Evolutionary conservation across 2,113 vertebrate species (phyloP).

Genomic region (Felis chaus): DNA sequence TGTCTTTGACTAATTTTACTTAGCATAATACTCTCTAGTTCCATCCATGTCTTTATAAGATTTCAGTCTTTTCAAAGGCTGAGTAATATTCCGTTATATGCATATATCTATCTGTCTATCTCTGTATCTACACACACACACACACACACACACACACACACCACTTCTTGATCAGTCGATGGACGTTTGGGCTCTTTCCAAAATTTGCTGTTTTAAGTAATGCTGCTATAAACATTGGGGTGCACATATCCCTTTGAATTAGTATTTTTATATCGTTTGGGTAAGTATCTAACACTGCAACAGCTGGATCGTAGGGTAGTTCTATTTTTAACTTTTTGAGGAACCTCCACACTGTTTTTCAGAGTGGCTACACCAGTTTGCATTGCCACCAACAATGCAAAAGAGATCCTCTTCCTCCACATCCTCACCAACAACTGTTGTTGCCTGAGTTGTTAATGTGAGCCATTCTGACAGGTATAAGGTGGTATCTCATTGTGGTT

Average conservation of each 20-base stretch:
- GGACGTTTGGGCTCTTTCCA: neutral
- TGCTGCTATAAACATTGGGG: too few species aligned
- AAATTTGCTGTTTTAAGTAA: neutral
- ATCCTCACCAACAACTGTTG: neutral
- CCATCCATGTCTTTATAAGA: neutral
- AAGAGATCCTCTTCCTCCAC: neutral
- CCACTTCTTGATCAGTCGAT: neutral
- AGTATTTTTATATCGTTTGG: neutral
- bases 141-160: too few species aligned
- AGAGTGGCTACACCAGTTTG: neutral
- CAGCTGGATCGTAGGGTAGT: neutral
- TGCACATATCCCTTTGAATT: neutral
- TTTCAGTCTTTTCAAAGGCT: neutral
- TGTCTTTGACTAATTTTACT: too few species aligned
- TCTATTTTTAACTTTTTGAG: neutral
- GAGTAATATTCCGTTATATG: neutral
- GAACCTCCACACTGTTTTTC: neutral
- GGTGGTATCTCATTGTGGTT: neutral
- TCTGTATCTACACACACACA: too few species aligned
- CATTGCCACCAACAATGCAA: neutral
- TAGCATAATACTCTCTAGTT: neutral
- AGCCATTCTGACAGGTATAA: neutral
- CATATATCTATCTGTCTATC: too few species aligned
- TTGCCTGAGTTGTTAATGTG: neutral
- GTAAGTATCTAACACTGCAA: neutral